phyloP scores from a whole-genome alignment of 2,113 vertebrate species.

The Oriolus oriolus region DNA sequence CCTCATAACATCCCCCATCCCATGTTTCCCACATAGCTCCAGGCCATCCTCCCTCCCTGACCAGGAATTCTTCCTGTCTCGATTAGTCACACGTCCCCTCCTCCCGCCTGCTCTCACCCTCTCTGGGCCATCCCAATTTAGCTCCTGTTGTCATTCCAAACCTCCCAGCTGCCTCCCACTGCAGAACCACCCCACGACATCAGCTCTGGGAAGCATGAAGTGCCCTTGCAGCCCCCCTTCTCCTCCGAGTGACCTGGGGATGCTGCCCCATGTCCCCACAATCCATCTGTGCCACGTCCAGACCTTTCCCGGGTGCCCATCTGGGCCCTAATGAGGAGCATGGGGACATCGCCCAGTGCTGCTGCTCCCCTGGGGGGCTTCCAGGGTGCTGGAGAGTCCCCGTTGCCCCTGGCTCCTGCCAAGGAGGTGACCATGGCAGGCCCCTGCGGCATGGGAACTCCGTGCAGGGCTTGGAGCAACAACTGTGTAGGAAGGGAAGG shows the following conservation, averaged over 20 bases:
- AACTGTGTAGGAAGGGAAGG: background rate
- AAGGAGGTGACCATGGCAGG: background rate
- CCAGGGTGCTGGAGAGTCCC: background rate
- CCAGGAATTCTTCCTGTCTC: slow-evolving; percentile 31
- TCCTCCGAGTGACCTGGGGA: background rate
- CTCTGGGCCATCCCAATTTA: slow-evolving; percentile 40
- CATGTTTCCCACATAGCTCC: background rate
- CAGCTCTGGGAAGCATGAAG: background rate
- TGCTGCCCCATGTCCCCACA: rapidly evolving
- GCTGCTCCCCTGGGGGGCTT: background rate
- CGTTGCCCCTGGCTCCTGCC: background rate
- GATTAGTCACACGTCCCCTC: slow-evolving; percentile 17
- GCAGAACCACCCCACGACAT: rapidly evolving
- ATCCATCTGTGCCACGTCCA: rapidly evolving
- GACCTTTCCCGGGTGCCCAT: background rate
- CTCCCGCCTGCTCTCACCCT: background rate
- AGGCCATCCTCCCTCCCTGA: background rate
- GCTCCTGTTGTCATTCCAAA: slow-evolving; percentile 43
- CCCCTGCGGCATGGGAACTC: background rate
- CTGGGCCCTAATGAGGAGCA: background rate
- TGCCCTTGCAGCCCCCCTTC: background rate
- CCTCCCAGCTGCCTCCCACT: background rate
- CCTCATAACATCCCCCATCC: background rate
- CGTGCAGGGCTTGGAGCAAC: background rate
- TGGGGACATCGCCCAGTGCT: background rate